These are phyloP conservation scores for Sminthurides aquaticus DNA, from an alignment of 2,888 invertebrate genomes.

Conservation along the genomic window DNA sequence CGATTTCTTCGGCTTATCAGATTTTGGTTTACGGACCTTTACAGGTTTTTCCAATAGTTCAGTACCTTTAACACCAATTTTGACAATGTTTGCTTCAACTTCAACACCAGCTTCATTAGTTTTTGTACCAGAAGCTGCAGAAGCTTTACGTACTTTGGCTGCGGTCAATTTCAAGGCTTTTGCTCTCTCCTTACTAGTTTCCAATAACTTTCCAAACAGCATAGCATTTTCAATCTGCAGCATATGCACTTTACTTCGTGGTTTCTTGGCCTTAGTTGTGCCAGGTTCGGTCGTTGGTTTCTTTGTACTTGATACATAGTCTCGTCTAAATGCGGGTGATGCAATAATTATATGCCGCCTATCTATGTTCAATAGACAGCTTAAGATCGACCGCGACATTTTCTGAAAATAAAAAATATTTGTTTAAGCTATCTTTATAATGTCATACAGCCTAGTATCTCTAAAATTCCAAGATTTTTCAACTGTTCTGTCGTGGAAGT, in stretches of 20 bases:
- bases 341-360: no score
- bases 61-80: not conserved
- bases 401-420: slow-evolving; percentile 4
- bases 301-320: not conserved
- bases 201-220: slow-evolving; percentile 44
- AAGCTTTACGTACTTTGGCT: not conserved
- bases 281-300: not conserved
- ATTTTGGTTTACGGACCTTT: not conserved
- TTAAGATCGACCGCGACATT: not conserved
- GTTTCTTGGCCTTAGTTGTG: not conserved
- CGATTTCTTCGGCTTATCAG: no score
- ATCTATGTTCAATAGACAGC: no score
- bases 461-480: no score
- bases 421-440: not conserved
- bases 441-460: no score
- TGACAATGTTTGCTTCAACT: not conserved
- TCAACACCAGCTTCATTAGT: not conserved
- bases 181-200: slow-evolving; percentile 35
- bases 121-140: not conserved
- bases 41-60: not conserved
- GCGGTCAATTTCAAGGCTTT: slow-evolving; percentile 14
- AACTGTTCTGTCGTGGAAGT: no score
- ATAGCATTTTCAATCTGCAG: slow-evolving; percentile 44
- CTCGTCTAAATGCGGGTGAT: no score
- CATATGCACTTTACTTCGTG: not conserved